Evolutionary conservation across 2,113 vertebrate genomes (phyloP).

Genomic region (Cynopterus brachyotis): DNA sequence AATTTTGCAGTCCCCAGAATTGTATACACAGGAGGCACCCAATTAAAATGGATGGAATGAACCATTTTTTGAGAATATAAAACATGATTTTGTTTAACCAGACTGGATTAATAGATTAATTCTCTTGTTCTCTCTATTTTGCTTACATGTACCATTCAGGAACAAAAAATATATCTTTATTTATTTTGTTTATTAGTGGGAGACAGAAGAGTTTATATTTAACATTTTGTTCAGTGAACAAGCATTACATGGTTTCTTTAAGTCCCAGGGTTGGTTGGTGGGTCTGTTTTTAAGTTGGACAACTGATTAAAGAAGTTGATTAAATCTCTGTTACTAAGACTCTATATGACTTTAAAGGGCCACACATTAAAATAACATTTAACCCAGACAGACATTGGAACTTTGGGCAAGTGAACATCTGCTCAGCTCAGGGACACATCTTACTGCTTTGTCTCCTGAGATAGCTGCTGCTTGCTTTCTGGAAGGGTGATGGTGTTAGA

Average conservation of each 20-base stretch:
- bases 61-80: not conserved
- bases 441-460: not conserved
- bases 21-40: not conserved
- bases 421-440: not conserved
- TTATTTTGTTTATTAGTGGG: not conserved
- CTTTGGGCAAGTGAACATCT: not conserved
- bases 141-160: not conserved
- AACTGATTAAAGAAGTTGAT: not conserved
- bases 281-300: not conserved
- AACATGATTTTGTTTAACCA: not conserved
- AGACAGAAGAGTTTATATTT: not conserved
- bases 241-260: not conserved
- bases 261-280: too few species aligned
- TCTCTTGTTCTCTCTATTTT: not conserved
- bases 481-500: not conserved
- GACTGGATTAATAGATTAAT: not conserved
- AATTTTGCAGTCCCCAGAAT: not conserved
- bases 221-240: not conserved
- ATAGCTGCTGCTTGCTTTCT: not conserved
- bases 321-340: not conserved
- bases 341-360: not conserved
- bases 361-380: not conserved
- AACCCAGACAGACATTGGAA: not conserved
- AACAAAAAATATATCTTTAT: not conserved
- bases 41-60: not conserved